Evolutionary conservation across 2,797 vertebrate genomes (phyloP).

Genomic region (Aselliscus stoliczkanus): DNA sequence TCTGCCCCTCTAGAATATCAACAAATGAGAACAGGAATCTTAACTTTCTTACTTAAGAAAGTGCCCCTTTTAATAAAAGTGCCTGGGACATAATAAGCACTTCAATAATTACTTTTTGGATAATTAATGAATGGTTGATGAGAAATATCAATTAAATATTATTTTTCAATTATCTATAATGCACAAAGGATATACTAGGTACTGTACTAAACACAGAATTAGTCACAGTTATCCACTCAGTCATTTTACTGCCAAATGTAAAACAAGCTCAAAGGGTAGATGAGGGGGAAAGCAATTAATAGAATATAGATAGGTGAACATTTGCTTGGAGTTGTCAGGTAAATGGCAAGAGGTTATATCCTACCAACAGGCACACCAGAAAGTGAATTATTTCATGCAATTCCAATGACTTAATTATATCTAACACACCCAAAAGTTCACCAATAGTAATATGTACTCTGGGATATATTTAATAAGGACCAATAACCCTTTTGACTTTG

Average conservation of each 20-base stretch:
- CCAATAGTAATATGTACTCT: not conserved
- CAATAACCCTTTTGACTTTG: not conserved
- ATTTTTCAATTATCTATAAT: not conserved
- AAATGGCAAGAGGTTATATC: not conserved
- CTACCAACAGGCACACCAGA: not conserved
- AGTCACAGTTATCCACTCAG: not conserved
- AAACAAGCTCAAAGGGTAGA: not conserved
- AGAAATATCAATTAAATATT: not conserved
- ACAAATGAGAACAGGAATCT: not conserved
- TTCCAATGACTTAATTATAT: not conserved
- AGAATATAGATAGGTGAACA: not conserved
- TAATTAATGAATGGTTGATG: not conserved
- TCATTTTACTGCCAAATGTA: not conserved
- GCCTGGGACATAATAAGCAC: not conserved
- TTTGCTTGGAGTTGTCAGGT: not conserved
- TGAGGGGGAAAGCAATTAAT: not conserved
- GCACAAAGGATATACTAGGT: not conserved
- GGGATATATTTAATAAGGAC: not conserved
- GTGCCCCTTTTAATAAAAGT: slow-evolving; percentile 24
- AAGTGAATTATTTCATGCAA: not conserved
- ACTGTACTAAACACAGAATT: not conserved
- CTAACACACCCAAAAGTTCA: not conserved
- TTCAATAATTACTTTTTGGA: slow-evolving; percentile 21
- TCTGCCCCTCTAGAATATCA: not conserved
- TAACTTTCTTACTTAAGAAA: not conserved